phyloP scores from a whole-genome alignment of 1,140 invertebrate genomes.

The Theocolax elegans region DNA sequence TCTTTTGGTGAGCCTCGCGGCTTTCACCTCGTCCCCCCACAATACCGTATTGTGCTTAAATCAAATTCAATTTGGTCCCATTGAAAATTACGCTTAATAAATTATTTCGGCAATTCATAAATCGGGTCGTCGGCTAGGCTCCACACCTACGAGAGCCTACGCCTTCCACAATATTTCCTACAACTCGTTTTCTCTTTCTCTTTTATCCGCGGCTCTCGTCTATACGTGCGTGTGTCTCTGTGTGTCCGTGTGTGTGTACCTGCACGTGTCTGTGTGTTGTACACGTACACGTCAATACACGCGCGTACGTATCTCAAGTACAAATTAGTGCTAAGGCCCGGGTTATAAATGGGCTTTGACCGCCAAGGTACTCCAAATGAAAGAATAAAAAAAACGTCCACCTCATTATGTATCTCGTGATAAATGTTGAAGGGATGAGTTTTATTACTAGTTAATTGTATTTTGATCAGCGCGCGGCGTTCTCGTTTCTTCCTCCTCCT shows the following conservation, averaged over 20 bases:
- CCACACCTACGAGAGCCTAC: constrained; percentile 36
- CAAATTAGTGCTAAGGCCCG: constrained; percentile 20
- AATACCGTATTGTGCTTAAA: constrained; percentile 67
- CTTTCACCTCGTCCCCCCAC: constrained; percentile 50
- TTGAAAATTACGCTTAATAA: constrained; percentile 69
- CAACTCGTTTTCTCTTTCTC: constrained; percentile 29
- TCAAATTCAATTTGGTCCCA: constrained; percentile 69
- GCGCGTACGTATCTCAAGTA: constrained; percentile 1
- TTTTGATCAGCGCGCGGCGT: constrained; percentile 10
- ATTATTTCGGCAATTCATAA: constrained; percentile 69
- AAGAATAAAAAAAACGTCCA: background rate
- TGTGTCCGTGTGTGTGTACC: background rate
- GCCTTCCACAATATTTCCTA: constrained; percentile 40
- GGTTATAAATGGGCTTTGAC: constrained; percentile 19
- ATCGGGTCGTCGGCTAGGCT: constrained; percentile 47
- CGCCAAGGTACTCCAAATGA: too few relatives aligned
- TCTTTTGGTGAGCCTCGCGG: constrained; percentile 47
- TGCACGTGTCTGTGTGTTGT: background rate
- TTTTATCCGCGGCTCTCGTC: background rate
- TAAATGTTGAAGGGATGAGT: constrained; percentile 36
- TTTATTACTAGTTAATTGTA: constrained; percentile 40
- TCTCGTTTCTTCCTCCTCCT: background rate
- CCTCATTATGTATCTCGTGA: constrained; percentile 26
- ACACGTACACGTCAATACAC: too few relatives aligned
- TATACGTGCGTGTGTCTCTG: background rate